Percentiles rank a stretch among this genome's conserved stretches.
phyloP scores from a whole-genome alignment of 2,113 vertebrate genomes.

The Spheniscus mendiculus region DNA sequence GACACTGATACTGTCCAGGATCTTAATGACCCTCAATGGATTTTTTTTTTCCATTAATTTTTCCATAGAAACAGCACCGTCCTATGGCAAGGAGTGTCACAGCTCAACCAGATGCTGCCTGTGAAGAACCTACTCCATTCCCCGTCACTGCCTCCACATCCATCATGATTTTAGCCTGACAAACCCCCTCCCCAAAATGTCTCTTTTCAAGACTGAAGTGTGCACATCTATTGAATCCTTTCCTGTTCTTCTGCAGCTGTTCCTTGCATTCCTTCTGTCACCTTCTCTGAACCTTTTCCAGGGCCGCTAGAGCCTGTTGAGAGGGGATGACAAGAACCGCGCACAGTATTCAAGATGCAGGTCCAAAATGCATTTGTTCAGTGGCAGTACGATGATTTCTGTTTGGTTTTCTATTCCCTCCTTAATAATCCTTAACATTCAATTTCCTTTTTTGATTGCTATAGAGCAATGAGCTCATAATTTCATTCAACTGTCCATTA shows the following conservation, averaged over 20 bases:
- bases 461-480: slow-evolving; percentile 33
- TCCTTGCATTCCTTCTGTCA: background rate
- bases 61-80: background rate
- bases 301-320: background rate
- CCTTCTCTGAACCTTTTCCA: background rate
- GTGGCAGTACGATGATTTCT: background rate
- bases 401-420: slow-evolving; percentile 46
- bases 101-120: background rate
- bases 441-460: slow-evolving; percentile 52
- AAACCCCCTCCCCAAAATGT: background rate
- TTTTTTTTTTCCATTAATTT: background rate
- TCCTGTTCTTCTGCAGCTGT: background rate
- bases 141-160: background rate
- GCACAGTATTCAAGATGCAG: background rate
- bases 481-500: slow-evolving; percentile 55
- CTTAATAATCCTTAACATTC: slow-evolving; percentile 58
- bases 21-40: background rate
- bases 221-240: background rate
- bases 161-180: background rate
- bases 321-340: background rate
- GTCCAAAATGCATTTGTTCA: background rate
- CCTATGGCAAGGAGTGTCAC: background rate
- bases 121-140: background rate
- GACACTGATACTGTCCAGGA: background rate
- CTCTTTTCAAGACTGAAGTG: background rate